These are phyloP conservation scores for Carassius auratus DNA, from an alignment of 2,113 vertebrate genomes.

Conservation along the genomic window DNA sequence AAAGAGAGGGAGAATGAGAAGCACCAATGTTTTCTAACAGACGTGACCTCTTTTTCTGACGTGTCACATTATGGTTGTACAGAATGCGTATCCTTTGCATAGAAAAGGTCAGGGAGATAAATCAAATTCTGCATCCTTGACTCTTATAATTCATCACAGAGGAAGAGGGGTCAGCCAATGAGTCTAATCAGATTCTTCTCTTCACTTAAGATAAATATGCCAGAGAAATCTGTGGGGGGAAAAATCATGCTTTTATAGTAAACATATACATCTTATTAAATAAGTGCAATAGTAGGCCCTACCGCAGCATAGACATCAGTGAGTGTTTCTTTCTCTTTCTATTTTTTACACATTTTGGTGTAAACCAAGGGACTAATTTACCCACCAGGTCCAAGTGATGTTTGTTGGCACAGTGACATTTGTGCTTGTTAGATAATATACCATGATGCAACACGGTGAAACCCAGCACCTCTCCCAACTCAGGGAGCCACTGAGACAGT, in stretches of 20 bases:
- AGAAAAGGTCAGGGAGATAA: conserved; percentile 81
- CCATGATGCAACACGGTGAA: conserved; percentile 77
- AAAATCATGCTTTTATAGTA: conserved; percentile 59
- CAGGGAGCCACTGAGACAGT: conserved; percentile 63
- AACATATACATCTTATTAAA: conserved; percentile 69
- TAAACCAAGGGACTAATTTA: conserved; percentile 73
- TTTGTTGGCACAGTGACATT: conserved; percentile 78
- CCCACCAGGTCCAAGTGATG: conserved; percentile 71
- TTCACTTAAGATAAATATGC: conserved; percentile 68
- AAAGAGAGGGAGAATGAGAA: conserved; percentile 7
- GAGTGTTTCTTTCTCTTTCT: conserved; percentile 32
- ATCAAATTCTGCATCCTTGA: conserved; percentile 72
- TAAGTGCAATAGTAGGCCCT: conserved; percentile 53
- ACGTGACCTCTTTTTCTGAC: conserved; percentile 76
- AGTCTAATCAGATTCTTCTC: conserved; percentile 69
- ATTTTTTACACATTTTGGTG: conserved; percentile 64
- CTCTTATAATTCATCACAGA: conserved; percentile 75
- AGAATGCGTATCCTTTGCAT: conserved; percentile 76
- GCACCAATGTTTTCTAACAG: conserved; percentile 68
- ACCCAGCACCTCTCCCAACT: conserved; percentile 67
- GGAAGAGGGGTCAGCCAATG: conserved; percentile 65
- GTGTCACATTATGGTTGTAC: conserved; percentile 73
- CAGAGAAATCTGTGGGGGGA: conserved; percentile 47
- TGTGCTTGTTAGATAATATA: conserved; percentile 76
- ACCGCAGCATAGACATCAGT: conserved; percentile 57